phyloP scores from a whole-genome alignment of 2,797 vertebrate genomes.

The Rallus crepitans region DNA sequence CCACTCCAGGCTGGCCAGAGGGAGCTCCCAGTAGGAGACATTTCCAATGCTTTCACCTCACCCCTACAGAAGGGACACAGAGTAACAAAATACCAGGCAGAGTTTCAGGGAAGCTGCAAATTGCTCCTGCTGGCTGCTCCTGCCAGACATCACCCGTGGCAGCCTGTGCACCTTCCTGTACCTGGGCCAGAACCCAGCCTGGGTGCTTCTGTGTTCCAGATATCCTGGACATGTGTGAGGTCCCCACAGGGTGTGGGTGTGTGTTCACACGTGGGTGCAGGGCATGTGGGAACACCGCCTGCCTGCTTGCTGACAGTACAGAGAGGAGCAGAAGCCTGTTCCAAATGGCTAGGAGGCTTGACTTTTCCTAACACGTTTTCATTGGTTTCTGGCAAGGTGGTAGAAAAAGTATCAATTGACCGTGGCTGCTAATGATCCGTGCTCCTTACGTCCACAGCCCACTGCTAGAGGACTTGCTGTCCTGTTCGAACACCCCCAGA shows the following conservation, averaged over 20 bases:
- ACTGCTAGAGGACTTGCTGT: constrained; percentile 37
- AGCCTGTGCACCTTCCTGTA: background rate
- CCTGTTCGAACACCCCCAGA: background rate
- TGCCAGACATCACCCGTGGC: background rate
- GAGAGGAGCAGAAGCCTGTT: background rate
- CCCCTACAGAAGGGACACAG: background rate
- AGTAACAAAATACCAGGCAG: background rate
- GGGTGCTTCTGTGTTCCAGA: background rate
- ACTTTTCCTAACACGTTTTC: constrained; percentile 20
- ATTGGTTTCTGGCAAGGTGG: constrained; percentile 2
- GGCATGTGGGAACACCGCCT: background rate
- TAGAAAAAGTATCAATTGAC: constrained; percentile 26
- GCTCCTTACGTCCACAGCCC: background rate
- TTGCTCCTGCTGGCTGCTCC: background rate
- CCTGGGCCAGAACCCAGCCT: background rate
- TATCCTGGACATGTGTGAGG: background rate
- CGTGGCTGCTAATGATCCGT: background rate
- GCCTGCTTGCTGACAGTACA: background rate
- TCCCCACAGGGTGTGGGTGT: background rate
- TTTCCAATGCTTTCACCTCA: background rate
- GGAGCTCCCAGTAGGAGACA: background rate
- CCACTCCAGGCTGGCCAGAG: background rate
- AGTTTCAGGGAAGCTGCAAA: background rate
- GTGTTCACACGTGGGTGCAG: background rate
- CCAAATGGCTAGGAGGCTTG: background rate